Conservation (phyloP, 2,888 invertebrate species). For the Parnassius mnemosyne region DNA sequence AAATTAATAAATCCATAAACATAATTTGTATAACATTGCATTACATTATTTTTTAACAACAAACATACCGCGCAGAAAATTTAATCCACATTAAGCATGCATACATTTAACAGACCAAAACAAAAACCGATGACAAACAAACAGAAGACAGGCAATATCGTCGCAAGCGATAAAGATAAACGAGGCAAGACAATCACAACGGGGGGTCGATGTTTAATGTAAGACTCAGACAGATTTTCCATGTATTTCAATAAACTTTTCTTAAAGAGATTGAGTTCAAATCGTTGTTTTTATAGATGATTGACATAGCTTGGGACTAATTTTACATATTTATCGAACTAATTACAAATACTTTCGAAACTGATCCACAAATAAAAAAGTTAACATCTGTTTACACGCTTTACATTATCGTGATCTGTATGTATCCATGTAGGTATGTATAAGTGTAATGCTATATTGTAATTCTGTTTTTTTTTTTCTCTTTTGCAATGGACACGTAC, state of each 20-base stretch:
- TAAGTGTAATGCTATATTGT: too few relatives aligned
- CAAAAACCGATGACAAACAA: slow-evolving; percentile 1
- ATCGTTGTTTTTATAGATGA: not conserved
- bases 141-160: slow-evolving; percentile 4
- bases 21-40: too few relatives aligned
- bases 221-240: slow-evolving; percentile 40
- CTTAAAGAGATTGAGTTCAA: slow-evolving; percentile 31
- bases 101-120: slow-evolving; percentile 1
- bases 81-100: slow-evolving; percentile 3
- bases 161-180: slow-evolving; percentile 45
- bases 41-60: too few relatives aligned
- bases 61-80: not conserved
- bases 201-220: slow-evolving; percentile 73
- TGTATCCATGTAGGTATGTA: too few relatives aligned
- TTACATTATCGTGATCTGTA: too few relatives aligned
- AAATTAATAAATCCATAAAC: too few relatives aligned
- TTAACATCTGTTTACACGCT: too few relatives aligned
- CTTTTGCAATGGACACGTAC: too few relatives aligned
- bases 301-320: not conserved
- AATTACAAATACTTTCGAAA: too few relatives aligned
- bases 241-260: slow-evolving; percentile 55
- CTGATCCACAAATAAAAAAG: too few relatives aligned
- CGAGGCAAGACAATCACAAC: slow-evolving; percentile 61
- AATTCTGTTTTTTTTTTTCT: too few relatives aligned
- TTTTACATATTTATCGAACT: too few relatives aligned